Base-by-base conservation (phyloP, 2,113 vertebrate species). In the Dasyurus viverrinus region DNA sequence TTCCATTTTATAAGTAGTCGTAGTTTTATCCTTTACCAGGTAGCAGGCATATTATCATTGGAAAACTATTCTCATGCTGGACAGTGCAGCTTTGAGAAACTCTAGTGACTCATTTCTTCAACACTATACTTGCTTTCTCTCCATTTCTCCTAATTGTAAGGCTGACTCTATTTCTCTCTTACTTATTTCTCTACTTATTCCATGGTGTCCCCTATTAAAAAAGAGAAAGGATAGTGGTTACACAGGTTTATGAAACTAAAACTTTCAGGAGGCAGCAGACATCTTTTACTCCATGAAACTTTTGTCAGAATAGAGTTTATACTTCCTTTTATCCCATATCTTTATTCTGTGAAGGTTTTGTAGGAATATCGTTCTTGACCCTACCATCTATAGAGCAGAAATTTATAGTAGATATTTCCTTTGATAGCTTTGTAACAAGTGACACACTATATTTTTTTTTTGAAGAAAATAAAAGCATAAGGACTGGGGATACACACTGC, bases 271-370 rank as follows among this genome's bases (percentile, higher is more conserved):
- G 93, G 84, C 36, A 48, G 10, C 53, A 14, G 22, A 2, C 0
- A 9, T 91, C 48, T 26, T 23, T n/a, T 57, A 54, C 54, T 24
- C 76, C 16, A 36, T 92, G 90, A 92, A 92, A 24, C 6, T 90
- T 95, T 92, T 93, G 53, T 91, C 53, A 53, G 53, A 93, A 68
- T 89, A 22, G 10, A 48, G 36, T 53, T 93, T 90, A 54, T 55
- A 89, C 53, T 24, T 95, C 50, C 60, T 76, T 68, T 68, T 16
- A 36, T 76, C 60, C 60, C 24, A 1, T 0, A 4, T 91, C 48
- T 23, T 30, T 57, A 54, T 36, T 19, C 89, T 5, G 24, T 90
- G 90, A 92, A 91, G 22, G 7, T 84, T 95, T 91, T 93, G 46
- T 91, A 55, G 55, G 53, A 94, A 76, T 89, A 92, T n/a, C n/a